Evolutionary conservation across 2,113 vertebrate species (phyloP).

Genomic region (Labrus mixtus): DNA sequence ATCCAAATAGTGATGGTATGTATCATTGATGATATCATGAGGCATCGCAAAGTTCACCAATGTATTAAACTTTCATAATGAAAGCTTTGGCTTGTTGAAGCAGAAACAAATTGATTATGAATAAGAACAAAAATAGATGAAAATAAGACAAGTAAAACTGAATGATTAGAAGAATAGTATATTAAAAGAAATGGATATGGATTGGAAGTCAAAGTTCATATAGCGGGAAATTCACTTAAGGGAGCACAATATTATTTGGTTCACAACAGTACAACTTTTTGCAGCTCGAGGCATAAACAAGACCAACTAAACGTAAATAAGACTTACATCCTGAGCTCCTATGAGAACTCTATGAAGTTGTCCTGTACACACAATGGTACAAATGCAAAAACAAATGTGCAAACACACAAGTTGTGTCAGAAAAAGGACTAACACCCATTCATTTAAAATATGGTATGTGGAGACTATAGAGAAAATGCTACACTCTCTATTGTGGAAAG

Average conservation of each 20-base stretch:
- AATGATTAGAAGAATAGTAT: constrained; percentile 10
- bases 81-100: not conserved
- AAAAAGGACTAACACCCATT: not conserved
- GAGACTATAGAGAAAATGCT: not conserved
- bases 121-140: constrained; percentile 3
- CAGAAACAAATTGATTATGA: constrained; percentile 1
- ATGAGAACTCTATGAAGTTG: not conserved
- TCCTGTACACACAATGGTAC: not conserved
- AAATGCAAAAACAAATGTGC: not conserved
- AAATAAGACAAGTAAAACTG: not conserved
- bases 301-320: not conserved
- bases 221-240: not conserved
- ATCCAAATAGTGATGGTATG: not conserved
- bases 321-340: not conserved
- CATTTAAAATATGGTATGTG: not conserved
- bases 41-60: not conserved
- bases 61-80: not conserved
- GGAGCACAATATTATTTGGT: not conserved
- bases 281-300: not conserved
- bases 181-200: not conserved
- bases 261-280: not conserved
- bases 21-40: constrained; percentile 8
- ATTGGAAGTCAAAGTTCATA: not conserved
- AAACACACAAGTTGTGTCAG: not conserved
- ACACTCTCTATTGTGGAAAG: too few species aligned